Conservation (phyloP, 2,797 vertebrate species). For the Kryptolebias ocellatus region DNA sequence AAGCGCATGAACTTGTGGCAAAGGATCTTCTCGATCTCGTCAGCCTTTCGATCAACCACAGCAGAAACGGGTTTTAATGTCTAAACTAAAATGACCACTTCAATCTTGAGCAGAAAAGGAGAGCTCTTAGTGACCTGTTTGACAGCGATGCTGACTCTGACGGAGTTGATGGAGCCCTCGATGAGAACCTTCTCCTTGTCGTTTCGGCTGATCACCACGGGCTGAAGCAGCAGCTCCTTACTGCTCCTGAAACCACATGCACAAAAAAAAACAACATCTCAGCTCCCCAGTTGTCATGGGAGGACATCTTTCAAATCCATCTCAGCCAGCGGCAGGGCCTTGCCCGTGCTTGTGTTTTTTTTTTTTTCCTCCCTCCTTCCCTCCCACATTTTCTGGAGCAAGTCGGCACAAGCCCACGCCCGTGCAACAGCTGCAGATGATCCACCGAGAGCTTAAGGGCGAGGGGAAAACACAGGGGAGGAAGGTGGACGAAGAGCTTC, state of each 20-base stretch:
- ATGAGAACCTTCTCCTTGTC: conserved; percentile 98
- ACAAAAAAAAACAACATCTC: neutral
- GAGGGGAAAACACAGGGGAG: conserved; percentile 11
- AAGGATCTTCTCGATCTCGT: conserved; percentile 98
- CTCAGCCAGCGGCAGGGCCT: neutral
- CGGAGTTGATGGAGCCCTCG: conserved; percentile 98
- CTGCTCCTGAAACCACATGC: conserved; percentile 87
- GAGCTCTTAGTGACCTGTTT: conserved; percentile 88
- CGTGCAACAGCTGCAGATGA: conserved; percentile 24
- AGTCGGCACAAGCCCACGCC: conserved; percentile 54
- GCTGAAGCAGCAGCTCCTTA: conserved; percentile 95
- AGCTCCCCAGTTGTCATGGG: neutral
- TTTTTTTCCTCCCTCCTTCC: neutral
- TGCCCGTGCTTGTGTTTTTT: conserved; percentile 36
- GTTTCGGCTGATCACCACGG: conserved; percentile 95
- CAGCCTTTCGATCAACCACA: conserved; percentile 80
- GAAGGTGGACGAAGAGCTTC: neutral
- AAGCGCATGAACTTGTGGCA: conserved; percentile 99
- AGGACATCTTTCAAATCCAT: conserved; percentile 27
- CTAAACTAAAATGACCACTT: neutral
- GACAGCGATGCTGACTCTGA: conserved; percentile 97
- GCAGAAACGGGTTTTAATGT: neutral
- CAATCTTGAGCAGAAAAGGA: neutral
- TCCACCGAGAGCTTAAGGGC: conserved; percentile 23
- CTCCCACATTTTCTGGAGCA: conserved; percentile 32